Conservation (phyloP, 2,797 vertebrate species). For the Hypotaenidia philippensis region DNA sequence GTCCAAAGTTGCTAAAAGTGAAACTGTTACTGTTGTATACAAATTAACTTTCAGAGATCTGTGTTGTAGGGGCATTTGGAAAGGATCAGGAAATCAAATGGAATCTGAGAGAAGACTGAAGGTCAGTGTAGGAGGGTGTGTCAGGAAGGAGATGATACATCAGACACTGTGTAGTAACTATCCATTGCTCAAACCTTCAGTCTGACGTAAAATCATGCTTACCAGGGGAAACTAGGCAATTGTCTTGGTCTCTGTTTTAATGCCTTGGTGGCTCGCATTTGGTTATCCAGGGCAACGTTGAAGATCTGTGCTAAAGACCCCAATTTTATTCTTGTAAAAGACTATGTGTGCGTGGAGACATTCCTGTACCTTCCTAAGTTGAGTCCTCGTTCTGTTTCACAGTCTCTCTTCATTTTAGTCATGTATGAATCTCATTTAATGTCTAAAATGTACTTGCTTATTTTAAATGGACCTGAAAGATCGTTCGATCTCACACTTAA, state of each 20-base stretch:
- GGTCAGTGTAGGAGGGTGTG: not conserved
- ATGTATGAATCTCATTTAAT: not conserved
- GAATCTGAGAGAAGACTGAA: not conserved
- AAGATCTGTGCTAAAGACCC: not conserved
- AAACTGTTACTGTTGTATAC: not conserved
- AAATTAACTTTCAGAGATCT: not conserved
- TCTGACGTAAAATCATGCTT: not conserved
- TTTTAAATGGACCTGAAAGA: not conserved
- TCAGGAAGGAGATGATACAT: not conserved
- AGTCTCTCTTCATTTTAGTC: not conserved
- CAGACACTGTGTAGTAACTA: not conserved
- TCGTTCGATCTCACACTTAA: not conserved
- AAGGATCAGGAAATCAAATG: not conserved
- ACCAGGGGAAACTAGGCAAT: not conserved
- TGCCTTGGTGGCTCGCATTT: not conserved
- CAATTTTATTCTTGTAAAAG: not conserved
- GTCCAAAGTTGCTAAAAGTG: not conserved
- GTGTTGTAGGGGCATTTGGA: not conserved
- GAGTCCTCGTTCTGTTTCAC: not conserved
- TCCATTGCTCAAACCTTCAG: not conserved
- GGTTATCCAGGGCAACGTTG: not conserved
- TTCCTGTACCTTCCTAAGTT: not conserved
- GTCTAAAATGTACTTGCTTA: not conserved
- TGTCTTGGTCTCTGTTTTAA: not conserved
- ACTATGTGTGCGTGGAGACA: not conserved